phyloP scores from a whole-genome alignment of 2,888 invertebrate species.

The Molanna angustata region DNA sequence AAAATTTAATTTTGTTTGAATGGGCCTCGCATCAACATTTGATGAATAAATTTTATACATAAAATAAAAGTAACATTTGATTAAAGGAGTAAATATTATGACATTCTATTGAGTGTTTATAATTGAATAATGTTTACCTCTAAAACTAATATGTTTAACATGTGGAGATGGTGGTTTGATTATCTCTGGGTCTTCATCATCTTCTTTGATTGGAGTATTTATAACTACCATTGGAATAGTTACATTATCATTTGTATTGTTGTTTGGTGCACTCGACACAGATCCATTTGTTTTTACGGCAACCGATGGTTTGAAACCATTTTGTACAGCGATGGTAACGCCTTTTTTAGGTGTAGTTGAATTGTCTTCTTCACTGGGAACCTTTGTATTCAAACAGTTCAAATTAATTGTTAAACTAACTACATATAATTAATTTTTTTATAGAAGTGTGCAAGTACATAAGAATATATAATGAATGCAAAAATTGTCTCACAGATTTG shows the following conservation, averaged over 20 bases:
- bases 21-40: too few relatives aligned
- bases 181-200: constrained; percentile 11
- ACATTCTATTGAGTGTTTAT: too few relatives aligned
- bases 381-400: too few relatives aligned
- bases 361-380: constrained; percentile 39
- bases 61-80: too few relatives aligned
- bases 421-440: background rate
- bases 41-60: too few relatives aligned
- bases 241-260: constrained; percentile 1
- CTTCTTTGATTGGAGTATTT: constrained; percentile 12
- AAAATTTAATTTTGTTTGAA: too few relatives aligned
- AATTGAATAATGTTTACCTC: constrained; percentile 52
- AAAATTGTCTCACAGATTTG: constrained; percentile 55
- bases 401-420: background rate
- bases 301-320: constrained; percentile 28
- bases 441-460: background rate
- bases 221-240: constrained; percentile 19
- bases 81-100: too few relatives aligned
- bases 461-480: constrained; percentile 1
- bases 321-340: constrained; percentile 26
- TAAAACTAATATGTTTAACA: constrained; percentile 55
- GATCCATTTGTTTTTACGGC: constrained; percentile 25
- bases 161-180: constrained; percentile 37
- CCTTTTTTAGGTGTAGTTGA: constrained; percentile 40
- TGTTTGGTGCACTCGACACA: constrained; percentile 3